These are phyloP conservation scores for Agrilus biguttatus DNA, from an alignment of 2,888 invertebrate genomes.

Conservation along the genomic window DNA sequence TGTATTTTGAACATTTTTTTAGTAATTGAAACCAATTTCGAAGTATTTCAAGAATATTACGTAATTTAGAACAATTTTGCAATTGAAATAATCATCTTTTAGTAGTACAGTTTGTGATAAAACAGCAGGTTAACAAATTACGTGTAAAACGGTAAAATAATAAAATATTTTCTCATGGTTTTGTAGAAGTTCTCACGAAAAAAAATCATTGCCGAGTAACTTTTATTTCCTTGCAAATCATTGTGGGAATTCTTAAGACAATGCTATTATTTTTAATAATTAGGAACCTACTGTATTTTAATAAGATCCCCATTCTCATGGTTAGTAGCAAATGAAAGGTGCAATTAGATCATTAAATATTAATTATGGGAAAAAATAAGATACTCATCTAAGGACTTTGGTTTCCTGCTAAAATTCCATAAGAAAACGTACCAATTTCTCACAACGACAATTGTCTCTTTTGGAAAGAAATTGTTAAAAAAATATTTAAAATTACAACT, in stretches of 20 bases:
- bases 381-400: too few species aligned
- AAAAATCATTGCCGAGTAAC: conserved; percentile 7
- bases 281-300: conserved; percentile 31
- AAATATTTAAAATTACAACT: too few species aligned
- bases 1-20: too few species aligned
- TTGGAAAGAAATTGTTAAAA: too few species aligned
- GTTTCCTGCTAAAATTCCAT: too few species aligned
- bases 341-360: conserved; percentile 6
- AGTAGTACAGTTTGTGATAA: too few species aligned
- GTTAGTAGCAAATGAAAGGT: conserved; percentile 6
- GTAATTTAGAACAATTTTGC: too few species aligned
- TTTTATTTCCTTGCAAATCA: conserved; percentile 15
- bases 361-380: conserved; percentile 8
- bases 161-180: conserved; percentile 10
- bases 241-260: conserved; percentile 28
- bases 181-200: conserved; percentile 12
- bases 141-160: conserved; percentile 2
- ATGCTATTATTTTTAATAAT: conserved; percentile 31
- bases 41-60: too few species aligned
- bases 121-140: conserved; percentile 2
- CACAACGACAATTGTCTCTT: too few species aligned
- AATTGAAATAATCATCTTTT: too few species aligned
- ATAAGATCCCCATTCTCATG: conserved; percentile 31
- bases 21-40: too few species aligned
- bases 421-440: too few species aligned